Evolutionary conservation across 2,113 vertebrate species (phyloP), one percentile per base, ranked within the genome.

Genomic region (Thunnus maccoyii): DNA sequence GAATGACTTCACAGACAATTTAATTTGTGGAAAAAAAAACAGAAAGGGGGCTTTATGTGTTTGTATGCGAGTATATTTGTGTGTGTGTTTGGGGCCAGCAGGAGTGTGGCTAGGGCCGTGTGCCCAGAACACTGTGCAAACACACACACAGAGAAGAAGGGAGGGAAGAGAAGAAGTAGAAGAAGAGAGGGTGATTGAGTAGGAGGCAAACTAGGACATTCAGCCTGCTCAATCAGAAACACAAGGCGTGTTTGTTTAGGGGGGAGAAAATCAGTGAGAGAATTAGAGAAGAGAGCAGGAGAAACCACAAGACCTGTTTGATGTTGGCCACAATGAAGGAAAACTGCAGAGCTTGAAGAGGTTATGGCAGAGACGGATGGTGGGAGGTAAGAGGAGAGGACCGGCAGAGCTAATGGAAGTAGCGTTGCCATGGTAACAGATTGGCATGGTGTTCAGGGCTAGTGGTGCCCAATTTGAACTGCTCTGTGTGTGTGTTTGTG

Each of bases 371-470:
- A 88, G 76, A 92, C 32, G 7, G 76, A 83, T 76, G 82, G 68
- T 78, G 80, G 81, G 75, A 88, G 76, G 72, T 14, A 69, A 69
- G 80, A 27, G 52, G 71, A 78, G 52, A 68, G 61, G 82, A 82
- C 67, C 13, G 60, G 79, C 71, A 22, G 6, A 20, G 72, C 76
- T 90, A 87, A 88, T 80, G 84, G 86, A 83, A 75, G 22, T 2
- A n/a, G 16, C 66, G 93, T 94, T 93, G 73, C 90, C 78, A 92
- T 95, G 58, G 93, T 71, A 91, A 95, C 94, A 88, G 88, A 94
- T 93, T 93, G 87, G 90, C 87, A 91, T 80, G 75, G 63, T 67
- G 72, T 68, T 84, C 81, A 68, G 78, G 46, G 9, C 30, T 51
- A 75, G 69, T 54, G 57, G 62, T 81, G 76, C 46, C 78, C 76